phyloP scores from a whole-genome alignment of 2,113 vertebrate genomes.

The Odocoileus virginianus region DNA sequence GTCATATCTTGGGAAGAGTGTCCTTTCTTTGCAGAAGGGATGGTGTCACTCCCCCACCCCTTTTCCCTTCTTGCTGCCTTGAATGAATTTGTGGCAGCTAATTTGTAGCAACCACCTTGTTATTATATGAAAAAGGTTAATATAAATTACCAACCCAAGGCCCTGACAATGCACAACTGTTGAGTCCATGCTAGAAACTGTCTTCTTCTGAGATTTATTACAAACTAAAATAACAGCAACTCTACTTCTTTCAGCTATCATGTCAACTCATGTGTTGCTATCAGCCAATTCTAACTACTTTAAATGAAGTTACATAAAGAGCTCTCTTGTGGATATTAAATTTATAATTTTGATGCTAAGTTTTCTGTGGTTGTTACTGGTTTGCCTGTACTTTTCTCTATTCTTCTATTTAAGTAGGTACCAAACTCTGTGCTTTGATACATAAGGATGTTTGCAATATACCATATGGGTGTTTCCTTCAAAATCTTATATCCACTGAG shows the following conservation, averaged over 20 bases:
- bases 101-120: background rate
- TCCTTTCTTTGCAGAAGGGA: background rate
- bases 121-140: background rate
- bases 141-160: background rate
- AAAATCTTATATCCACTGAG: background rate
- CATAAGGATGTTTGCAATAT: background rate
- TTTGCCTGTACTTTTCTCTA: background rate
- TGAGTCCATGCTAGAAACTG: background rate
- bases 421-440: background rate
- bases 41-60: background rate
- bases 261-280: background rate
- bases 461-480: background rate
- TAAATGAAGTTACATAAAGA: background rate
- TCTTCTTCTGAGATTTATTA: background rate
- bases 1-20: background rate
- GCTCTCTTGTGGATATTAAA: background rate
- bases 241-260: background rate
- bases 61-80: background rate
- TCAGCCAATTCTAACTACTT: background rate
- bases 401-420: background rate
- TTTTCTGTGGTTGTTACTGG: background rate
- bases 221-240: background rate
- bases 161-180: background rate
- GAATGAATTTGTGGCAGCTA: background rate
- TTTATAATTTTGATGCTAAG: background rate